Evolutionary conservation across 2,888 invertebrate genomes (phyloP).

Genomic region (Pelosia muscerda): DNA sequence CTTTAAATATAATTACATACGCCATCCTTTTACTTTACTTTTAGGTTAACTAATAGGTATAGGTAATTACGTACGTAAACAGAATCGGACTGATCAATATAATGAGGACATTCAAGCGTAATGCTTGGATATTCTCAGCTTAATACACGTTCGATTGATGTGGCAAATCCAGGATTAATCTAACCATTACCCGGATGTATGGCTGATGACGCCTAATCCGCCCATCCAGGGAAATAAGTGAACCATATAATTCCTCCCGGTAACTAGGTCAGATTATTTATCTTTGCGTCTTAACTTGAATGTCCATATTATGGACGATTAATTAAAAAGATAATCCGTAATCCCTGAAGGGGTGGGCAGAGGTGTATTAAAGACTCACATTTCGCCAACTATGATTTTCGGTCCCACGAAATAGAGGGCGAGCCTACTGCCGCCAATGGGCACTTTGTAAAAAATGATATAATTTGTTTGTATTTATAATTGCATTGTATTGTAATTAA

Average conservation of each 20-base stretch:
- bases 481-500: no score
- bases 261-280: constrained; percentile 22
- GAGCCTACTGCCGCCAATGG: no score
- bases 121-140: no score
- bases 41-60: no score
- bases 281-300: background rate
- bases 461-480: background rate
- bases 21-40: no score
- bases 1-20: no score
- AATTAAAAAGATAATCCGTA: background rate
- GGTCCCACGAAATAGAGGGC: no score
- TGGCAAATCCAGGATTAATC: constrained; percentile 34
- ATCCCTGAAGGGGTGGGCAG: no score
- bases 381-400: no score
- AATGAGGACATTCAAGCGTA: constrained; percentile 1
- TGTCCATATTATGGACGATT: constrained; percentile 11
- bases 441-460: no score
- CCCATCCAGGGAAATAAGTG: constrained; percentile 22
- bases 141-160: constrained; percentile 14
- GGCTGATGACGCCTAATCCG: constrained; percentile 27
- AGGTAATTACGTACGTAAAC: background rate
- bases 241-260: constrained; percentile 29
- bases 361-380: no score
- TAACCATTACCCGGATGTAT: constrained; percentile 31
- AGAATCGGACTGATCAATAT: background rate